Conservation (phyloP, 2,888 invertebrate species). For the Aphelenchoides bicaudatus region DNA sequence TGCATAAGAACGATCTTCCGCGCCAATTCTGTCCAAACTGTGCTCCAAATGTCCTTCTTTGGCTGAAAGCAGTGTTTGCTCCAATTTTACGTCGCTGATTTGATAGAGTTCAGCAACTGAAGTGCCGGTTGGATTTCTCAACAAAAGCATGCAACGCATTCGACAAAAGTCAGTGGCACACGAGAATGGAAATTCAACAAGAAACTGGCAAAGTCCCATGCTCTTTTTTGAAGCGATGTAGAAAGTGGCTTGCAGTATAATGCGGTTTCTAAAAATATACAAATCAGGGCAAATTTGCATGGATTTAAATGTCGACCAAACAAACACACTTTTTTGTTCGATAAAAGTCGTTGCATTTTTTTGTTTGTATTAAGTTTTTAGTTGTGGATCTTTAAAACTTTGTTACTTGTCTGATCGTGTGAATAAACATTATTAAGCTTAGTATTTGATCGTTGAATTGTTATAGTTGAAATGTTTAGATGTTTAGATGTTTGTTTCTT, state of each 20-base stretch:
- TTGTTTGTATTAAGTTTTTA: no score
- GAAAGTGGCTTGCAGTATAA: constrained; percentile 1
- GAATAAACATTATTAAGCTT: no score
- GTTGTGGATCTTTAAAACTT: no score
- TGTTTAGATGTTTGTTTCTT: no score
- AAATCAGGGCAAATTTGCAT: no score
- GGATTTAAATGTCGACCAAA: not conserved
- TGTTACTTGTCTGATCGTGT: no score
- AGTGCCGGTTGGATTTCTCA: constrained; percentile 31
- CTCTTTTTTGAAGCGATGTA: constrained; percentile 27
- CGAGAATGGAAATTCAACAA: constrained; percentile 55
- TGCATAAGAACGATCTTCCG: constrained; percentile 36
- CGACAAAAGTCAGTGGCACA: constrained; percentile 49
- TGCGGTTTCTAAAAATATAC: constrained; percentile 2
- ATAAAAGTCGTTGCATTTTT: no score
- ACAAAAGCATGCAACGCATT: constrained; percentile 43
- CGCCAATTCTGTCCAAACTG: constrained; percentile 27
- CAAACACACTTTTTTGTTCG: not conserved
- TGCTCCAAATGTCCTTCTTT: constrained; percentile 23
- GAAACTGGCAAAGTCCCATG: constrained; percentile 57
- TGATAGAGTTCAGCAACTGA: constrained; percentile 28
- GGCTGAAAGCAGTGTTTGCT: not conserved
- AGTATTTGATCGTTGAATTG: no score
- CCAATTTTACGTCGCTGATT: constrained; percentile 29
- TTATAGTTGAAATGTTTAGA: no score